A percentile compares a stretch with the other conserved stretches of the same genome.
Conservation (phyloP, 2,888 invertebrate species). For the Acrobasis suavella region DNA sequence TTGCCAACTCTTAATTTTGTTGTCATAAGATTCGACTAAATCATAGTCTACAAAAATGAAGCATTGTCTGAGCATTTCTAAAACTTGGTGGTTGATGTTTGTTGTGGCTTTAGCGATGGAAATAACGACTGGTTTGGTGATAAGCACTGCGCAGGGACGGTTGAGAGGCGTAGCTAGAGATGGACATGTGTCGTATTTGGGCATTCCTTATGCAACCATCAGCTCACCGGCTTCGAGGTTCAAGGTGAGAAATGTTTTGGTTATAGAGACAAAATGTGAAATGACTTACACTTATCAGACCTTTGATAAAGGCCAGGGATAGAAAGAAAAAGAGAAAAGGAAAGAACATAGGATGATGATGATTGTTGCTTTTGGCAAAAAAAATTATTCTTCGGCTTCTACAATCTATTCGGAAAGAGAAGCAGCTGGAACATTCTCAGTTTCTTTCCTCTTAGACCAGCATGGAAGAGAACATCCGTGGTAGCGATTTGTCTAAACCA, state of each 20-base stretch:
- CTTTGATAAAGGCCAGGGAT: too few species aligned
- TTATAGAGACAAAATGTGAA: neutral
- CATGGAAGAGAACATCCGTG: too few species aligned
- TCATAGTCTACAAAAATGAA: neutral
- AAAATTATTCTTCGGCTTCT: too few species aligned
- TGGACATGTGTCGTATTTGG: conserved; percentile 61
- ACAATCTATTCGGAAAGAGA: too few species aligned
- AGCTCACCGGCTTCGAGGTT: conserved; percentile 46
- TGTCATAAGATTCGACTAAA: neutral
- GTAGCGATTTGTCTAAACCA: too few species aligned
- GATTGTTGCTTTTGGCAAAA: neutral
- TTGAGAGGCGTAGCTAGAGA: conserved; percentile 52
- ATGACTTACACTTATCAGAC: too few species aligned
- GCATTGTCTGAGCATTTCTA: neutral
- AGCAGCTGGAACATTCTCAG: too few species aligned
- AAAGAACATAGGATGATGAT: neutral
- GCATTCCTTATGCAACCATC: conserved; percentile 65
- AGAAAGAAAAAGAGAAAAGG: neutral
- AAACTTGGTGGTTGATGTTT: conserved; percentile 31
- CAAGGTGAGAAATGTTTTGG: conserved; percentile 46
- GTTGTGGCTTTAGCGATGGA: conserved; percentile 28
- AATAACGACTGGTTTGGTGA: conserved; percentile 31
- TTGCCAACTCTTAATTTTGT: neutral
- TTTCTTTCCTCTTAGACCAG: too few species aligned
- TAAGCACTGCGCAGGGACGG: conserved; percentile 60